Base-by-base conservation (phyloP, 2,888 invertebrate species). In the Drosophila monieri region DNA sequence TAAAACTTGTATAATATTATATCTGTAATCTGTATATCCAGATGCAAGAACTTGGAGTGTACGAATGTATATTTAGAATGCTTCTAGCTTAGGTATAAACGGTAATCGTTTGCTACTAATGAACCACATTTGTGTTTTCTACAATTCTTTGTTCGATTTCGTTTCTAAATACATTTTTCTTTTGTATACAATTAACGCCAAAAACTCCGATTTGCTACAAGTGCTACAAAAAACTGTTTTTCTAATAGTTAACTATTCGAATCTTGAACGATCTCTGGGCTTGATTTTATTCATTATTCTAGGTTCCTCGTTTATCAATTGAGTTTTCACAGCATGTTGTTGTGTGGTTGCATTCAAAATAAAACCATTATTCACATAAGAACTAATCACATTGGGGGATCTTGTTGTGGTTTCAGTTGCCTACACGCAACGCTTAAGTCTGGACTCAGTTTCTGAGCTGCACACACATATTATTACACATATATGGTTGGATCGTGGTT, bases 281-380 rank as follows among this genome's bases (percentile, higher is more conserved):
- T 43, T 43, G 18, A 35, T 43, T 25, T 43, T 8, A 2, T 41
- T 41, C 0, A 18, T 21, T 43, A 41, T 21, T 21, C 56, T 84
- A 73, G 49, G 56, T 56, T 57, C 48, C 57, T 74, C 74, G 35
- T 8, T 47, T 58, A 59, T 60, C 55, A 55, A 46, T 54, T 69
- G 27, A 35, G 85, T 87, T 85, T 85, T 85, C 85, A 85, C 85
- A 85, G 85, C 57, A 48, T 53, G 60, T 74, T 53, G 60, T 74
- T 78, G 81, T 79, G 85, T 84, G 87, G 81, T 57, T 62, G 53
- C 44, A 41, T 37, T 47, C 46, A 52, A 30, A 61, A 52, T 25
- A 30, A 53, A 76, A 69, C 51, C 44, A 65, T 59, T 57, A 39
- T 44, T 55, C 35, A 53, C 43, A 41, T 73, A 61, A 59, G 8